Conservation (phyloP, 2,113 vertebrate genomes). For the Anhinga anhinga region DNA sequence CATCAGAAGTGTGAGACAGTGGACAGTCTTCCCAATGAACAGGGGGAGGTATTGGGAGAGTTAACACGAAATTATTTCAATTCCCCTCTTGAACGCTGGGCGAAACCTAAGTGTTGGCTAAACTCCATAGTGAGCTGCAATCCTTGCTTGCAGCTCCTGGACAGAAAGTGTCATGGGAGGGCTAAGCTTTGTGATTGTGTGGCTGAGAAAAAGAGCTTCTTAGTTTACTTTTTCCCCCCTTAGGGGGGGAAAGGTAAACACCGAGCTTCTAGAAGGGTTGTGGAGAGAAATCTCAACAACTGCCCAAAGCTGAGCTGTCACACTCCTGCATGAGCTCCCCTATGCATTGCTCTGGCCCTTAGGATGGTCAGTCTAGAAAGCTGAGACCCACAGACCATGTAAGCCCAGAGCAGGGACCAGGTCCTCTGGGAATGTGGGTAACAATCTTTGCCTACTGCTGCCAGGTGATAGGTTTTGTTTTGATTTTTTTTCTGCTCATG, state of each 20-base stretch:
- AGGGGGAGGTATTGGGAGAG: not conserved
- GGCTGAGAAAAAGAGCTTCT: not conserved
- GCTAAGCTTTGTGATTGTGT: not conserved
- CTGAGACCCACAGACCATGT: not conserved
- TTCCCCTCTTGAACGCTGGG: not conserved
- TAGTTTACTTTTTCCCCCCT: not conserved
- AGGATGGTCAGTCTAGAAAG: not conserved
- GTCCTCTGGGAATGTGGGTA: not conserved
- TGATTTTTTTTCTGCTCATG: not conserved
- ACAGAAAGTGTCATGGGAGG: not conserved
- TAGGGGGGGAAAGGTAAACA: not conserved
- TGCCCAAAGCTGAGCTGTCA: not conserved
- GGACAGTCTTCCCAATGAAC: not conserved
- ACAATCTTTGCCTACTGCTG: not conserved
- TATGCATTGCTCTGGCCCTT: not conserved
- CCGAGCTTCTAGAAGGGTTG: not conserved
- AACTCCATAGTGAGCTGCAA: not conserved
- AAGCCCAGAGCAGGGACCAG: not conserved
- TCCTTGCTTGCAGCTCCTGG: not conserved
- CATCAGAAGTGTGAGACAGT: not conserved
- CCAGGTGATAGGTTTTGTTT: not conserved
- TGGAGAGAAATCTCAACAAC: not conserved
- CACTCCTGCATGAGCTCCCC: not conserved
- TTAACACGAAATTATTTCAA: not conserved
- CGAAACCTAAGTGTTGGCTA: not conserved